Conservation (phyloP, 1,140 invertebrate species). For the Trichonephila clavata region DNA sequence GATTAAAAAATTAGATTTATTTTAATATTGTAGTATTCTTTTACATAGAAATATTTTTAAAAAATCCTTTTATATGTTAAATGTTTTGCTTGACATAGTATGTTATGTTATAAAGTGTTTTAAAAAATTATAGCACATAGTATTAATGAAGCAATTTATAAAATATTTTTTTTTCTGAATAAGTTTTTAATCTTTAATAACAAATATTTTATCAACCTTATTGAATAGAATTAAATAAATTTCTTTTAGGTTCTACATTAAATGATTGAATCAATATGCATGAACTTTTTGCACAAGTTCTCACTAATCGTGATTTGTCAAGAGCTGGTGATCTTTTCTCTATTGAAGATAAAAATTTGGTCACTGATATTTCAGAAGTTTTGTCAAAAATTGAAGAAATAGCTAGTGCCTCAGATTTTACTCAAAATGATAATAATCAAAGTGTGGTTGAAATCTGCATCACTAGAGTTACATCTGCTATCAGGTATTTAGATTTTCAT, state of each 20-base stretch:
- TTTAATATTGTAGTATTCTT: not conserved
- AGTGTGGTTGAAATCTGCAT: slow-evolving; percentile 96
- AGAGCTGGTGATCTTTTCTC: slow-evolving; percentile 94
- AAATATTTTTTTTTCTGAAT: not conserved
- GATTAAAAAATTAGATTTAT: too few species aligned
- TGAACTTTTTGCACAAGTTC: slow-evolving; percentile 92
- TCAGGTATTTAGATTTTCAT: slow-evolving; percentile 83
- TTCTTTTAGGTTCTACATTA: slow-evolving; percentile 10
- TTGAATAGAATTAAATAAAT: not conserved
- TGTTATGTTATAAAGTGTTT: too few species aligned
- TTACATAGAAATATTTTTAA: too few species aligned
- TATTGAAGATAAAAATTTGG: slow-evolving; percentile 91
- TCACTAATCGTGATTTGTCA: slow-evolving; percentile 92
- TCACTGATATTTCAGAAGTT: slow-evolving; percentile 91
- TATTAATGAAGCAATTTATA: too few species aligned
- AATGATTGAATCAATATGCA: slow-evolving; percentile 86
- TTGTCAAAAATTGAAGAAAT: slow-evolving; percentile 89
- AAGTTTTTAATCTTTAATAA: not conserved
- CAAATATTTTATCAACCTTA: not conserved
- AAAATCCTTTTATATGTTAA: too few species aligned
- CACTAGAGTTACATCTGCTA: slow-evolving; percentile 91
- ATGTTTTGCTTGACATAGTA: too few species aligned
- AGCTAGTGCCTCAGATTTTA: slow-evolving; percentile 89
- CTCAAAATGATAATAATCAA: slow-evolving; percentile 93
- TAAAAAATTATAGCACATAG: too few species aligned